These are phyloP conservation scores for Xiphorhynchus erythropygius DNA, from an alignment of 2,797 vertebrate species.

Conservation along the genomic window DNA sequence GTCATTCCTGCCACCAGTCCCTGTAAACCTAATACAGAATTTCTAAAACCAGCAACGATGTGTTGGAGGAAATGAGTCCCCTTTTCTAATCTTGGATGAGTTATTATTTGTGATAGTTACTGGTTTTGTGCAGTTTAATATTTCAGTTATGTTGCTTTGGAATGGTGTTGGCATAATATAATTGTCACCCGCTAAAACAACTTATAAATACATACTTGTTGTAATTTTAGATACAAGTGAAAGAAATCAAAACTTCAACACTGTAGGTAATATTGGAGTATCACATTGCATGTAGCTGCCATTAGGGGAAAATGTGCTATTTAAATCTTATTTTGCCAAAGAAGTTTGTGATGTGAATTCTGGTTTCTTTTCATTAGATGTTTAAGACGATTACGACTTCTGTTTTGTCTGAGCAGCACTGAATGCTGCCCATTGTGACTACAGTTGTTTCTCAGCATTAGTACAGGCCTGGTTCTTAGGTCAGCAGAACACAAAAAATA, in stretches of 20 bases:
- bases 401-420: background rate
- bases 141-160: background rate
- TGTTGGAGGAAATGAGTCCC: background rate
- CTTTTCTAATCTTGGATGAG: background rate
- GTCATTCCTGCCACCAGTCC: background rate
- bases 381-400: background rate
- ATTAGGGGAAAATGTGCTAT: background rate
- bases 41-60: background rate
- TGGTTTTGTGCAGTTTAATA: background rate
- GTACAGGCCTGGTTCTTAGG: background rate
- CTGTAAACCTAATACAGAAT: background rate
- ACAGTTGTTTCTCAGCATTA: background rate
- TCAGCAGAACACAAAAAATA: background rate
- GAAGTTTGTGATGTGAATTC: background rate
- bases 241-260: fast-evolving
- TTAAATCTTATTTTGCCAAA: background rate
- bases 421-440: background rate
- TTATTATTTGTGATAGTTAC: background rate
- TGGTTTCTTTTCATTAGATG: background rate
- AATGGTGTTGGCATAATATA: background rate
- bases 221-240: background rate
- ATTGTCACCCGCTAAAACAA: background rate
- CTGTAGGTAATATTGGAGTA: background rate
- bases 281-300: background rate
- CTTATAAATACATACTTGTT: background rate